Conservation (phyloP, 2,113 vertebrate genomes). For the Cyprinodon variegatus region DNA sequence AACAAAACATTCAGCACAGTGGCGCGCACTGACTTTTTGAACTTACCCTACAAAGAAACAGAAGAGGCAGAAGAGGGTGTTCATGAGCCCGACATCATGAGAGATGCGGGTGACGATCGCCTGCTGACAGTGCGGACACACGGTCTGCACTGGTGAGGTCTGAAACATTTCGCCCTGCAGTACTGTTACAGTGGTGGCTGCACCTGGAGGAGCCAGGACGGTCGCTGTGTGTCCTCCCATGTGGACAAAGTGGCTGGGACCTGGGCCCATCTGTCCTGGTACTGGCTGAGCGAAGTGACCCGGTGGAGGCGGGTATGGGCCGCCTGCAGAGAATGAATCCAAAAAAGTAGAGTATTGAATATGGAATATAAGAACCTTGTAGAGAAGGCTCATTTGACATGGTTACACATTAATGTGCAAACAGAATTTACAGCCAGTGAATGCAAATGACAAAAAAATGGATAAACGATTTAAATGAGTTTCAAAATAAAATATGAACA, state of each 20-base stretch:
- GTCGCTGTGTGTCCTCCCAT: conserved; percentile 88
- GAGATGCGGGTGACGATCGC: conserved; percentile 94
- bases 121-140: conserved; percentile 98
- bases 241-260: conserved; percentile 82
- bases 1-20: background rate
- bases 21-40: background rate
- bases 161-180: conserved; percentile 98
- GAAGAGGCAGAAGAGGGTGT: conserved; percentile 94
- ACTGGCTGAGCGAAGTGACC: conserved; percentile 79
- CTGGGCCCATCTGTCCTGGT: conserved; percentile 76
- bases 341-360: background rate
- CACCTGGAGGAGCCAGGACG: conserved; percentile 87
- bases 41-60: conserved; percentile 97
- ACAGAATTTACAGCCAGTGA: background rate
- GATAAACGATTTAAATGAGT: background rate
- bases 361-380: too few relatives aligned
- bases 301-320: conserved; percentile 76
- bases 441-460: background rate
- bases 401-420: background rate
- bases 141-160: conserved; percentile 90
- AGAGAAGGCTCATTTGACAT: background rate
- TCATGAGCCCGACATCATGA: conserved; percentile 94
- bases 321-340: conserved; percentile 73
- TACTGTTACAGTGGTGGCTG: conserved; percentile 92
- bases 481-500: background rate